Evolutionary conservation across 2,888 invertebrate species (phyloP), one percentile per base, ranked within the genome.

Genomic region (Polia nebulosa): DNA sequence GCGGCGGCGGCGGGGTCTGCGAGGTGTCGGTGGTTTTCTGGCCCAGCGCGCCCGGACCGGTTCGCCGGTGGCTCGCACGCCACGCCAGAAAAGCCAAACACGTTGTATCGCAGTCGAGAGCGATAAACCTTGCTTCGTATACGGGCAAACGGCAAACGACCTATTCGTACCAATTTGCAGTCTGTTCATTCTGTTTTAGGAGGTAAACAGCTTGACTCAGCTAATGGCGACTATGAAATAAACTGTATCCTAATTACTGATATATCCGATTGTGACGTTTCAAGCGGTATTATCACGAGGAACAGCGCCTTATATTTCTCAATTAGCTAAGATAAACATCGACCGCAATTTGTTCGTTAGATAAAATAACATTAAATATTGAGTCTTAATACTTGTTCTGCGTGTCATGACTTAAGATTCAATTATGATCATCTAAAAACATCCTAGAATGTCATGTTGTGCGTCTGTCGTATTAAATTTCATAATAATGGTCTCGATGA

Each of bases 21-120:
- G 91, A 94, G 94, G 95, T 94, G 95, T 94, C 91, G 91, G 93
- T 90, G 94, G 94, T 94, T 95, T 95, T 95, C 95, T 95, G 95
- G 93, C 90, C 92, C 93, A 94, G 92, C 92, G 95, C 93, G 88
- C 89, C 80, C 89, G 86, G 94, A 95, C 95, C 95, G 95, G 95
- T 95, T 95, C 91, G 87, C 82, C 87, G 89, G 85, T 84, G 88
- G 89, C 90, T 88, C 88, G 90, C 92, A 90, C 92, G 92, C 92
- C 88, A 90, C 88, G 87, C 90, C 91, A 91, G 91, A 90, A 92
- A 89, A 90, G 87, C 91, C 88, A 91, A 93, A 93, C 93, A 91
- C 88, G 90, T 90, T 89, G 91, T 91, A 90, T 89, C 86, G 88
- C 84, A 85, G 85, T 86, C 81, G 90, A 93, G 92, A 92, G 91